Percentiles rank a stretch among this genome's conserved stretches.
Conservation (phyloP, 2,888 invertebrate genomes). For the Dolichomitus sp. region DNA sequence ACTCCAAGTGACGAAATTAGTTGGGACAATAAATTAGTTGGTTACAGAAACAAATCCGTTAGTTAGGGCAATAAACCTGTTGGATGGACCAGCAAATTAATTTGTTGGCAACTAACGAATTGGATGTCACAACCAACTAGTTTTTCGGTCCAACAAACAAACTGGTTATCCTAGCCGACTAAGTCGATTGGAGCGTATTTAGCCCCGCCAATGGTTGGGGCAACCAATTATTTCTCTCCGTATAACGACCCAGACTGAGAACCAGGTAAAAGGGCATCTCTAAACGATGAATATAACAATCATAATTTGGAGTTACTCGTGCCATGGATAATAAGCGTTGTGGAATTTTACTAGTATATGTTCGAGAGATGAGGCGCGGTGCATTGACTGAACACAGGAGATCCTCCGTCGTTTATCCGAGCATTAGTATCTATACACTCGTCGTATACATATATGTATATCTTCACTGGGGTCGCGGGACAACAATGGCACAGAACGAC, state of each 20-base stretch:
- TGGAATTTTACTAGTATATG: slow-evolving; percentile 32
- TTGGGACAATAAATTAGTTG: too few relatives aligned
- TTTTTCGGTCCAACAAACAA: too few relatives aligned
- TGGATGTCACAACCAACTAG: too few relatives aligned
- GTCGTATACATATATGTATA: not conserved
- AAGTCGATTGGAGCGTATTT: too few relatives aligned
- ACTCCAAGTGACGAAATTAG: too few relatives aligned
- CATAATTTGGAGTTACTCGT: slow-evolving; percentile 30
- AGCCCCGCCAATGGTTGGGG: too few relatives aligned
- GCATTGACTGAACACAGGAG: slow-evolving; percentile 24
- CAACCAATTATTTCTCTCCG: too few relatives aligned
- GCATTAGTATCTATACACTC: not conserved
- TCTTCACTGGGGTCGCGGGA: slow-evolving; percentile 13
- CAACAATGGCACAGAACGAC: slow-evolving; percentile 20
- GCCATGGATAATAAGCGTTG: slow-evolving; percentile 17
- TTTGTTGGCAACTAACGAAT: too few relatives aligned
- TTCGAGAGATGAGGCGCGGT: slow-evolving; percentile 15
- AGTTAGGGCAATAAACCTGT: too few relatives aligned
- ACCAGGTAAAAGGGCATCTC: not conserved
- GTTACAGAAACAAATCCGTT: too few relatives aligned
- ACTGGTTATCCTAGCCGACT: too few relatives aligned
- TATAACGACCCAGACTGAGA: slow-evolving; percentile 4
- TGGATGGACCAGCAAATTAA: too few relatives aligned
- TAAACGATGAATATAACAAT: slow-evolving; percentile 40
- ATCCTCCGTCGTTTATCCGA: slow-evolving; percentile 27